A percentile compares a stretch with the other conserved stretches of the same genome.
Evolutionary conservation across 1,140 invertebrate species (phyloP).

Genomic region (Danaus melanippus): DNA sequence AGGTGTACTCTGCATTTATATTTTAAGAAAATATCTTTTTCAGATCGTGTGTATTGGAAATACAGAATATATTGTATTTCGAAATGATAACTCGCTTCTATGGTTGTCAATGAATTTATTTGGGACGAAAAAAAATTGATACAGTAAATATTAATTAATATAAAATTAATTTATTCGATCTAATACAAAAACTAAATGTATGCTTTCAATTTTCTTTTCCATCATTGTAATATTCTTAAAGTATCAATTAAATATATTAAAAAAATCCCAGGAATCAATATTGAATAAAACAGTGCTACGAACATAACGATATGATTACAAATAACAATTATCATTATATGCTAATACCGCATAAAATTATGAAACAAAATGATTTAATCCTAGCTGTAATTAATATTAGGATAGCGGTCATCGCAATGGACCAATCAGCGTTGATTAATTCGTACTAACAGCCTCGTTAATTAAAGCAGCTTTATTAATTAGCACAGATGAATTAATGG

Average conservation of each 20-base stretch:
- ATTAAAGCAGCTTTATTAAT: constrained; percentile 63
- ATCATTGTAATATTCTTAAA: neutral
- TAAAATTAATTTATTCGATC: too few relatives aligned
- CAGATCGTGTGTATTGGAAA: too few relatives aligned
- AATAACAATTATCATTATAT: constrained; percentile 11
- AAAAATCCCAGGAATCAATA: too few relatives aligned
- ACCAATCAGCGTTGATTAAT: constrained; percentile 58
- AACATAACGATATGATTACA: constrained; percentile 6
- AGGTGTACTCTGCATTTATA: neutral
- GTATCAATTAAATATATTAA: neutral
- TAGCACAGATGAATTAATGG: constrained; percentile 58
- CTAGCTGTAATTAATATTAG: constrained; percentile 38
- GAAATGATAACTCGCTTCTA: too few relatives aligned
- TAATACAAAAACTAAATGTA: too few relatives aligned
- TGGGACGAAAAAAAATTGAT: too few relatives aligned
- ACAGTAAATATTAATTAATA: too few relatives aligned
- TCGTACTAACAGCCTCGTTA: constrained; percentile 58
- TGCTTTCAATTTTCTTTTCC: too few relatives aligned
- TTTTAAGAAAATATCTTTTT: too few relatives aligned
- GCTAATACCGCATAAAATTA: constrained; percentile 20
- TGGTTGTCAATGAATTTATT: too few relatives aligned
- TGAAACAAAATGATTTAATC: constrained; percentile 36
- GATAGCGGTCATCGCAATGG: constrained; percentile 32
- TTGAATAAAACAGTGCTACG: neutral
- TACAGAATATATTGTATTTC: too few relatives aligned